These are phyloP conservation scores for Sapayoa aenigma DNA, from an alignment of 2,113 vertebrate genomes.

Conservation along the genomic window DNA sequence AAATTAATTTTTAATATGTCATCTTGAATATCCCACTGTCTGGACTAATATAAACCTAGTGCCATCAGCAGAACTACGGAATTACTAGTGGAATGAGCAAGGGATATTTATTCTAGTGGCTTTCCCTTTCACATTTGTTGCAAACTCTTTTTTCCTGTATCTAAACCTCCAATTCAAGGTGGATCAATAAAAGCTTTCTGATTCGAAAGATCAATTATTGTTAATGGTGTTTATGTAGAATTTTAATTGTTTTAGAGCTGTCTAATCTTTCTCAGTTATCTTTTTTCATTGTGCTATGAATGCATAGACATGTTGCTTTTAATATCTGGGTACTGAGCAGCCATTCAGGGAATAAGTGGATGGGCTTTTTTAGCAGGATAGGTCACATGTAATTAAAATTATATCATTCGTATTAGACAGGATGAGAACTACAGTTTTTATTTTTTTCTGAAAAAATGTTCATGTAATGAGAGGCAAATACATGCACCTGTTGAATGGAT, in stretches of 20 bases:
- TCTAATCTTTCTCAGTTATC: not conserved
- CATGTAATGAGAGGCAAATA: not conserved
- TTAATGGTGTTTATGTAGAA: not conserved
- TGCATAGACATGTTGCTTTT: not conserved
- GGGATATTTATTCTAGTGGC: not conserved
- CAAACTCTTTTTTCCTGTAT: not conserved
- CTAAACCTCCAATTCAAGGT: not conserved
- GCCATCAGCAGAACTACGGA: not conserved
- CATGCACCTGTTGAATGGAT: not conserved
- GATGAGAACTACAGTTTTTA: not conserved
- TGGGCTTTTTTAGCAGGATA: not conserved
- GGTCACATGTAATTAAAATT: not conserved
- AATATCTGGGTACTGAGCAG: not conserved
- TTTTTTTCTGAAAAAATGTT: not conserved
- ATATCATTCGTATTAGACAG: not conserved
- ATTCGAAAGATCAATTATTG: not conserved
- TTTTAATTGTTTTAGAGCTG: not conserved
- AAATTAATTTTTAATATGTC: not conserved
- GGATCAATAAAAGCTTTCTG: not conserved
- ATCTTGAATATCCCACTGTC: not conserved
- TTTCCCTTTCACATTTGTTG: not conserved
- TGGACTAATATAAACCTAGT: not conserved
- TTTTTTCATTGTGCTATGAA: not conserved
- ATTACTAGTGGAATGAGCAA: not conserved
- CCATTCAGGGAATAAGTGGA: not conserved